phyloP scores from a whole-genome alignment of 2,113 vertebrate genomes.

The Myiozetetes cayanensis region DNA sequence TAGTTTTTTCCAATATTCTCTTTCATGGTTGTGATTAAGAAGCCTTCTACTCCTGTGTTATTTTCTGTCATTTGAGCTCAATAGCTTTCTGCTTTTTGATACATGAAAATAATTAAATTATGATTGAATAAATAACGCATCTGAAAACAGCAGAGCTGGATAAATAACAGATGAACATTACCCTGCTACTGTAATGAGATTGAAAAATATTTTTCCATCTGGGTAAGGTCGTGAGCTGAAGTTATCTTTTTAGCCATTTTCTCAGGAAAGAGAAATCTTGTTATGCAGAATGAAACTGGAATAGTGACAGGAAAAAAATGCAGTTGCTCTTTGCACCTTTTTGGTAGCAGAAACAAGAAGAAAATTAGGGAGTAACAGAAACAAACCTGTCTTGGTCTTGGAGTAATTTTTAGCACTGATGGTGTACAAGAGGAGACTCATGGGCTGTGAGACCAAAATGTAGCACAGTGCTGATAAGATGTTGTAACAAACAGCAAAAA shows the following conservation, averaged over 20 bases:
- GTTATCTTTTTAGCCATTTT: background rate
- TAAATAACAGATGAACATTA: conserved; percentile 13
- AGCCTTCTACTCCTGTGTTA: background rate
- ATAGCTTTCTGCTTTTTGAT: background rate
- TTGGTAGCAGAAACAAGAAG: background rate
- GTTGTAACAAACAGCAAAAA: conserved; percentile 16
- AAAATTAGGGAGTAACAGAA: background rate
- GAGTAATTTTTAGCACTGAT: conserved; percentile 1
- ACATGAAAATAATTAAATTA: conserved; percentile 41
- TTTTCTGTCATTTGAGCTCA: conserved; percentile 36
- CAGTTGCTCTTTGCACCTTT: background rate
- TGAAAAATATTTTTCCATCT: background rate
- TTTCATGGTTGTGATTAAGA: conserved; percentile 20
- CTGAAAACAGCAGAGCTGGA: background rate
- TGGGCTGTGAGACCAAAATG: background rate
- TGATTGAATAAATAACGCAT: conserved; percentile 6
- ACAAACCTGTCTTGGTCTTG: background rate
- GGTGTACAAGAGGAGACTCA: background rate
- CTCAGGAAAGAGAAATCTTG: background rate
- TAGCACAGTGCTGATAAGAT: background rate
- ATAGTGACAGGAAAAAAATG: background rate
- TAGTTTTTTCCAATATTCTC: background rate
- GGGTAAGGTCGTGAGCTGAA: background rate
- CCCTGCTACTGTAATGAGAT: background rate
- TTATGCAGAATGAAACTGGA: background rate